Conservation (phyloP, 2,888 invertebrate species). For the Drosophila pseudotalamancana region DNA sequence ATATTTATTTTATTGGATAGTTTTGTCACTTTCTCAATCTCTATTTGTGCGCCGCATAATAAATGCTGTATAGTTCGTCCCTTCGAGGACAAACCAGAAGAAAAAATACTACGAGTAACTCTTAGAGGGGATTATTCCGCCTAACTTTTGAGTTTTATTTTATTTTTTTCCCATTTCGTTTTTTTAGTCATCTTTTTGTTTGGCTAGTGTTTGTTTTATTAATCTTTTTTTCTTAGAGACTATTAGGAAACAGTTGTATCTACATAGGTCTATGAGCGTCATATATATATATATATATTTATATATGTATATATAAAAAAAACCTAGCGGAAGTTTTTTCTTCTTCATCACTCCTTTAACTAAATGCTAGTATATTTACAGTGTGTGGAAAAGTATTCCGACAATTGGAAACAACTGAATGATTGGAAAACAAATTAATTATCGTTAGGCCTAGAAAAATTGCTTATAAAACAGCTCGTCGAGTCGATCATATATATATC, state of each 20-base stretch:
- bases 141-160: too few relatives aligned
- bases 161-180: too few relatives aligned
- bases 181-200: constrained; percentile 47
- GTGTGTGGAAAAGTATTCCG: constrained; percentile 48
- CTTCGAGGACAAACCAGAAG: constrained; percentile 3
- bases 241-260: constrained; percentile 79
- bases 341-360: constrained; percentile 20
- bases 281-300: constrained; percentile 16
- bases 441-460: constrained; percentile 72
- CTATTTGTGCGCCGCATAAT: constrained; percentile 83
- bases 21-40: constrained; percentile 20
- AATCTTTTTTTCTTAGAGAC: constrained; percentile 69
- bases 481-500: constrained; percentile 16
- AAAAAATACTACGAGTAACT: constrained; percentile 32
- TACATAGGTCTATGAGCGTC: constrained; percentile 78
- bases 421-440: constrained; percentile 41
- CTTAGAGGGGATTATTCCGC: background rate
- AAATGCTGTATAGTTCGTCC: constrained; percentile 75
- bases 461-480: constrained; percentile 65
- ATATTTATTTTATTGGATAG: constrained; percentile 32
- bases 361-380: constrained; percentile 62
- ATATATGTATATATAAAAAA: constrained; percentile 11
- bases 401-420: constrained; percentile 27
- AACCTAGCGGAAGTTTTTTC: constrained; percentile 58
- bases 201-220: constrained; percentile 60